Evolutionary conservation across 53 echinoderm and acorn worm species (phyloP), one percentile per base, ranked within the genome.

Genomic region (Luidia sarsii): DNA sequence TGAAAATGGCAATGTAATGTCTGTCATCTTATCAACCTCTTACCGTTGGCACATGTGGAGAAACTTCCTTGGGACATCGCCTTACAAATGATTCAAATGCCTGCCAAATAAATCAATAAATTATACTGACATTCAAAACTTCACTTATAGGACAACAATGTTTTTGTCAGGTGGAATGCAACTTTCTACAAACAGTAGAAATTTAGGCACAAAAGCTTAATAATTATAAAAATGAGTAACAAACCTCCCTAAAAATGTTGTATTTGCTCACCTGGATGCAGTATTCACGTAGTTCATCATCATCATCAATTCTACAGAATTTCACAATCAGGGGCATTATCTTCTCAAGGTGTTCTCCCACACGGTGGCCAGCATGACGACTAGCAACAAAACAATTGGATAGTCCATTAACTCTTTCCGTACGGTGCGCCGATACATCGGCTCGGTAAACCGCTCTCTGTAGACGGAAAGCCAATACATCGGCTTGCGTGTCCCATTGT

Each of bases 11-110:
- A n/a, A n/a, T n/a, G n/a, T n/a, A n/a, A n/a, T n/a, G n/a, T n/a
- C n/a, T n/a, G n/a, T n/a, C n/a, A 21, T 18, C n/a, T 45, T 13
- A 7, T 24, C n/a, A 55, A 55, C 11, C 3, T 48, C 99, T 81
- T 89, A 97, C 99, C 75, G 86, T 56, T 39, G 55, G 53, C 0
- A 97, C 79, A 68, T 97, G 91, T 62, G 86, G 84, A 11, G 99
- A 93, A 10, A 97, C 91, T 71, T 97, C 99, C 34, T 94, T 93
- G 20, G 99, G 99, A 68, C 99, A 97, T 25, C 99, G 67, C 71
- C 93, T 89, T 1, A 97, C 99, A 82, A 97, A 97, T 18, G 99
- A 97, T 67, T 97, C 99, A 91, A 97, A 97, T 53, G 99, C 99
- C 99, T 97, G 81, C 24, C 56, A 57, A 59, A 37, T 11, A 85